Evolutionary conservation across 1,140 invertebrate genomes (phyloP).

Genomic region (Pseudomyrmex pallidus): DNA sequence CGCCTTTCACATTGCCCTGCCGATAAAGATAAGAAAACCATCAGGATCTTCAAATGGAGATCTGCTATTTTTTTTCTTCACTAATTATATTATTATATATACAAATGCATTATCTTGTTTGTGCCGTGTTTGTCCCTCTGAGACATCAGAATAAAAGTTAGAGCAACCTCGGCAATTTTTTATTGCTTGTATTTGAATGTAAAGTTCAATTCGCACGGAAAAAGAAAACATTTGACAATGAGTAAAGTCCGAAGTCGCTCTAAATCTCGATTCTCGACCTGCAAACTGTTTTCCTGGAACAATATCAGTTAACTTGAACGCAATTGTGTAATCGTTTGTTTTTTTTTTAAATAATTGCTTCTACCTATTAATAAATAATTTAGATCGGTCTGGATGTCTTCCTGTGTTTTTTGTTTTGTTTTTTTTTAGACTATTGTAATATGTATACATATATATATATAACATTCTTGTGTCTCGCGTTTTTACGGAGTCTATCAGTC

Average conservation of each 20-base stretch:
- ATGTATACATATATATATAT: neutral
- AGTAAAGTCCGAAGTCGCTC: constrained; percentile 11
- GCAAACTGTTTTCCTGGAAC: constrained; percentile 13
- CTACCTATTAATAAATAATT: constrained; percentile 34
- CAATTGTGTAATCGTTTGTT: constrained; percentile 2
- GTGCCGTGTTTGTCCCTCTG: neutral
- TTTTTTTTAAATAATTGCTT: constrained; percentile 39
- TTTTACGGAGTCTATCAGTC: constrained; percentile 74
- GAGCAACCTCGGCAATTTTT: constrained; percentile 30
- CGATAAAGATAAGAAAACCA: constrained; percentile 73
- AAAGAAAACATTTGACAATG: constrained; percentile 7
- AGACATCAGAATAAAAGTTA: constrained; percentile 23
- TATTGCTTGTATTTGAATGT: constrained; percentile 35
- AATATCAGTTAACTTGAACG: constrained; percentile 24
- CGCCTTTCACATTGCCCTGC: constrained; percentile 81
- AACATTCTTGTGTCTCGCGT: constrained; percentile 28
- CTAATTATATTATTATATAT: constrained; percentile 54
- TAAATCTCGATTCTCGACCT: constrained; percentile 21
- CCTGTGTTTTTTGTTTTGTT: neutral
- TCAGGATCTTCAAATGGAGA: constrained; percentile 11
- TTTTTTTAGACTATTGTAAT: constrained; percentile 51
- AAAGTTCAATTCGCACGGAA: constrained; percentile 19
- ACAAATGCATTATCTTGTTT: constrained; percentile 53
- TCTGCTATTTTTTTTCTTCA: constrained; percentile 12
- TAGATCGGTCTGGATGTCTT: constrained; percentile 34